Base-by-base conservation (phyloP, 1,140 invertebrate genomes). In the Micrasema minimum region DNA sequence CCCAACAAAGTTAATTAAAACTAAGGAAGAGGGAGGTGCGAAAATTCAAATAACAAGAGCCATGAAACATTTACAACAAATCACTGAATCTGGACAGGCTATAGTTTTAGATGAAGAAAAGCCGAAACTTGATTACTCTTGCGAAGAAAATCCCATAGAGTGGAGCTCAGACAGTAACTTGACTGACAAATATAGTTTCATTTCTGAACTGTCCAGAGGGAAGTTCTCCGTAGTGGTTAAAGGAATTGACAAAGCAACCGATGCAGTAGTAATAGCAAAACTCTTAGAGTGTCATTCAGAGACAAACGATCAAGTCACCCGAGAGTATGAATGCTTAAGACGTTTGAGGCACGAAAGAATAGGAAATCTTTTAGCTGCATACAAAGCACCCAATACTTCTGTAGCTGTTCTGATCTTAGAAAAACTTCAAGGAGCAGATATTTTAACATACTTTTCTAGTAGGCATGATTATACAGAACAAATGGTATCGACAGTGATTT, bases 401-500 rank as follows among this genome's bases (percentile, higher is more conserved):
- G 84, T 91, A 1, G 89, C 90, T 14, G 88, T 91, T 0, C 87
- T 96, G 20, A 87, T 97, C 2, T 83, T 95, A 80, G 95, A 98
- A 78, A 95, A 93, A 77, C 83, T 97, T 0, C 94, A 95, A 77
- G 95, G 96, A 0, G 92, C 95, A n/a, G 94, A 98, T 78, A 88
- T 98, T 41, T 80, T 97, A 0, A 94, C 94, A 0, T 96, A 95
- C 77, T 85, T 98, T 12, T 90, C 94, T 1, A 92, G 90, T 72
- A 88, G 90, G 59, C 92, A 96, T 76, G 91, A 95, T 74, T 99
- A 97, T 80, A 90, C 90, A 0, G 97, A 98, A 82, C 93, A 97
- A 78, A 92, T 91, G 79, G 94, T 98, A 0, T 90, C 94, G 1
- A 91, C 88, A 0, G 90, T 97, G 9, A 86, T 97, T 7, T 88